A percentile compares a stretch with the other conserved stretches of the same genome.
These are phyloP conservation scores for Esox lucius DNA, from an alignment of 2,797 vertebrate genomes.

Conservation along the genomic window DNA sequence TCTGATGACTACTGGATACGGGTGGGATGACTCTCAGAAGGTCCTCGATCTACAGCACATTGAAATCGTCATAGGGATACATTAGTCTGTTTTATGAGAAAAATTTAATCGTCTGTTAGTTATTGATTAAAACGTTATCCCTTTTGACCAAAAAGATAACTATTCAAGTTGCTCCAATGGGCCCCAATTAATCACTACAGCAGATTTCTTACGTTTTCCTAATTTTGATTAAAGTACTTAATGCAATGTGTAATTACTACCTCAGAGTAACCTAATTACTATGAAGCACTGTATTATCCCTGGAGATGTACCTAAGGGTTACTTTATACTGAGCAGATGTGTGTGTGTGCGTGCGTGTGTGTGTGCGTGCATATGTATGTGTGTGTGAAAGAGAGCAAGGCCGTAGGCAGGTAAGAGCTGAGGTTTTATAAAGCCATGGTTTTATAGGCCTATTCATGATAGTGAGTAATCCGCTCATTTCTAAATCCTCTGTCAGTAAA, in stretches of 20 bases:
- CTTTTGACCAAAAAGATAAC: background rate
- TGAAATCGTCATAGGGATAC: background rate
- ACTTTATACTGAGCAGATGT: conserved; percentile 13
- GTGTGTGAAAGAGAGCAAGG: background rate
- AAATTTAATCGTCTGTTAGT: background rate
- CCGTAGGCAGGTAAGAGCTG: background rate
- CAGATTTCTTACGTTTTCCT: background rate
- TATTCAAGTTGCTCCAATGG: background rate
- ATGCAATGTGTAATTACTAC: conserved; percentile 1
- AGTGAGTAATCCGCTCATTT: conserved; percentile 2
- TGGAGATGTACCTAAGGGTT: conserved; percentile 22
- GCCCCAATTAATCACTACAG: background rate
- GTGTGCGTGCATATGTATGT: too few species aligned
- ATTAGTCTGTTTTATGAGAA: background rate
- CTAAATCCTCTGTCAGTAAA: conserved; percentile 1
- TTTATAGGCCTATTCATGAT: background rate
- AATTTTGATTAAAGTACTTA: conserved; percentile 8
- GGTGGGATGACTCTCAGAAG: conserved; percentile 11
- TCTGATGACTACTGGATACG: conserved; percentile 17
- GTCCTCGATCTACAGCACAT: conserved; percentile 19
- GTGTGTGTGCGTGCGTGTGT: too few species aligned
- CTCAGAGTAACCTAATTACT: conserved; percentile 23
- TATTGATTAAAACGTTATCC: background rate
- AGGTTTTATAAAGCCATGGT: background rate
- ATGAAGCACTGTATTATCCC: conserved; percentile 6